Base-by-base conservation (phyloP, 2,797 vertebrate species). In the Hylomyscus alleni region DNA sequence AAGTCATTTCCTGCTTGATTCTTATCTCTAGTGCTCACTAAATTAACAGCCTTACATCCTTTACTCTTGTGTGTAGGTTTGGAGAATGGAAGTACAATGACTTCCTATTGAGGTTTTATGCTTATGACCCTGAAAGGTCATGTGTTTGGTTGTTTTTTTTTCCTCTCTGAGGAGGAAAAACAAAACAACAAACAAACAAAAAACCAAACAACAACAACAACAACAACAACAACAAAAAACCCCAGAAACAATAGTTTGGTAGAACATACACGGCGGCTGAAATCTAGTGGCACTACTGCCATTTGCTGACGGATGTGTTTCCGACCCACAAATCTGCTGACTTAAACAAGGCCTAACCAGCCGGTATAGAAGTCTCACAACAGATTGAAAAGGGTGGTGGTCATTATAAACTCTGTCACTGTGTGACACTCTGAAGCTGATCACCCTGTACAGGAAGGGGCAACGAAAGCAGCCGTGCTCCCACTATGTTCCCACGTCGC, bases 1-100 rank as follows among this genome's bases (percentile, higher is more conserved):
- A 96, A 97, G 92, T 95, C 81, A 95, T 96, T 98, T 98, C 97
- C 98, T 97, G 92, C 24, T 94, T 76, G 86, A 65, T 84, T 26
- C 83, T 96, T 96, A 97, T 97, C 96, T 91, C 15, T 31, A 87
- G 40, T 60, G 58, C 82, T 84, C 90, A 77, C 91, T 80, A 62
- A 93, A 93, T 95, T 86, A 96, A 86, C 91, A 62, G 82, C n/a
- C 83, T 89, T n/a, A 69, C 90, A 96, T 97, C 96, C 97, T 93
- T 91, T 96, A 47, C 65, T 92, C 95, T 77, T 92, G 65, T 92
- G 65, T 92, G 50, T 93, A 81, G 88, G 83, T 82, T 92, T 69
- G 93, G 77, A 44, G 76, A 96, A 85, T 92, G 80, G 90, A 94
- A 96, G 73, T 87, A 89, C 91, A 97, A 95, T 94, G 52, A 92